Percentiles rank a stretch among this genome's conserved stretches.
Evolutionary conservation across 2,113 vertebrate species (phyloP).

Genomic region (Channa argus): DNA sequence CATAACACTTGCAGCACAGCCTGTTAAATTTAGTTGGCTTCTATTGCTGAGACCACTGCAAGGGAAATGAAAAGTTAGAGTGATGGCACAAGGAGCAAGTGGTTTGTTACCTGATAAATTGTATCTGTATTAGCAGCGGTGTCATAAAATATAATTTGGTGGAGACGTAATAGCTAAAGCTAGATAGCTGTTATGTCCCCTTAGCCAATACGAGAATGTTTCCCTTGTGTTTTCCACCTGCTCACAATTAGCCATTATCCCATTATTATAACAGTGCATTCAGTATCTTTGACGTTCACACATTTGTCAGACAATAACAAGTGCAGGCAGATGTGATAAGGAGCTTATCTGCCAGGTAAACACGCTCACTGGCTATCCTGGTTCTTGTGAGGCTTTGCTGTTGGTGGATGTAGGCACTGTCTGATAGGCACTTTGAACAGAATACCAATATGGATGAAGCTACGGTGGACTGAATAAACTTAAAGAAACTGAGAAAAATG

Average conservation of each 20-base stretch:
- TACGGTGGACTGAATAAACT: background rate
- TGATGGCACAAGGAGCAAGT: background rate
- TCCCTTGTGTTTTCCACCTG: background rate
- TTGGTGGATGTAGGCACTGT: background rate
- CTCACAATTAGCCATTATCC: conserved; percentile 6
- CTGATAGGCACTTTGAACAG: background rate
- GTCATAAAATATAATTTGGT: conserved; percentile 12
- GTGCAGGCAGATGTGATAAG: conserved; percentile 25
- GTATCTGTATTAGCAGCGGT: background rate
- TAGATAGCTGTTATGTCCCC: conserved; percentile 1
- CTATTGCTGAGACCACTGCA: background rate
- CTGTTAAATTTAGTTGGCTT: conserved; percentile 7
- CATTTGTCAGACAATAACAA: conserved; percentile 10
- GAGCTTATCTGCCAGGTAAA: conserved; percentile 28
- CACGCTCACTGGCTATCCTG: conserved; percentile 8
- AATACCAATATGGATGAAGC: background rate
- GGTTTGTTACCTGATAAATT: conserved; percentile 4
- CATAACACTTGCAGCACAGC: conserved; percentile 29
- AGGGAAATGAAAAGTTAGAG: background rate
- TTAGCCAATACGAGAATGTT: background rate
- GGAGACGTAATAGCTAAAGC: background rate
- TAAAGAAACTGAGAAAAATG: too few species aligned
- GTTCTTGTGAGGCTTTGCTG: background rate
- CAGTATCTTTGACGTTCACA: background rate
- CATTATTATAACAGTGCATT: background rate